These are phyloP conservation scores for Microhierax caerulescens DNA, from an alignment of 2,797 vertebrate species.

Conservation along the genomic window DNA sequence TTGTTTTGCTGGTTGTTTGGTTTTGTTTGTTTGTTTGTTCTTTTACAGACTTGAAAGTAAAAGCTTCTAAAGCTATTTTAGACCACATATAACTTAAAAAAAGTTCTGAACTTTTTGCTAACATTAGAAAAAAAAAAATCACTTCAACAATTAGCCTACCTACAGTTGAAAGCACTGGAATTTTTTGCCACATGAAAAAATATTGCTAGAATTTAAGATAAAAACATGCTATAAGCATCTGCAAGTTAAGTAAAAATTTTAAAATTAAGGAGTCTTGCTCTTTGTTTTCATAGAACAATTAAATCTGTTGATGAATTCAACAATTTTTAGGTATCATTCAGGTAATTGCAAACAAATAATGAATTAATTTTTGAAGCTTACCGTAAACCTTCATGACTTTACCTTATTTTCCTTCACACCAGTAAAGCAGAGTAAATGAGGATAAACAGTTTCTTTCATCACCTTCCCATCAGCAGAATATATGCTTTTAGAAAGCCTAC, in stretches of 20 bases:
- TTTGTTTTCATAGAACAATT: neutral
- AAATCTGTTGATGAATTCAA: neutral
- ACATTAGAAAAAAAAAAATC: neutral
- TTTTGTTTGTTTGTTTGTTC: neutral
- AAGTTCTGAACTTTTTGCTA: neutral
- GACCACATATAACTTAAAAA: neutral
- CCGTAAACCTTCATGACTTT: neutral
- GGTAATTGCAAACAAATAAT: neutral
- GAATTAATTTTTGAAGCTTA: neutral
- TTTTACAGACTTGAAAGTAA: neutral
- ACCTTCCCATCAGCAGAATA: constrained; percentile 67
- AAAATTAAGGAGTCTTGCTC: neutral
- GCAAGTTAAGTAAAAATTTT: neutral
- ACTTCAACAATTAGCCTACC: neutral
- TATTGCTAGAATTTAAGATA: neutral
- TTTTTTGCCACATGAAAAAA: neutral
- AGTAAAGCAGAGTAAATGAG: constrained; percentile 78
- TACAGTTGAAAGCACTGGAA: neutral
- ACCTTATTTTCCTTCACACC: constrained; percentile 72
- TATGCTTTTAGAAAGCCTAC: constrained; percentile 75
- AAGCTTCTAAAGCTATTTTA: neutral
- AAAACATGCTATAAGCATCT: neutral
- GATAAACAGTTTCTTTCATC: constrained; percentile 75
- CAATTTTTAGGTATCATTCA: neutral
- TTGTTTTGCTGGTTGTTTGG: neutral